phyloP scores from a whole-genome alignment of 2,797 vertebrate species.

The Falco novaeseelandiae region DNA sequence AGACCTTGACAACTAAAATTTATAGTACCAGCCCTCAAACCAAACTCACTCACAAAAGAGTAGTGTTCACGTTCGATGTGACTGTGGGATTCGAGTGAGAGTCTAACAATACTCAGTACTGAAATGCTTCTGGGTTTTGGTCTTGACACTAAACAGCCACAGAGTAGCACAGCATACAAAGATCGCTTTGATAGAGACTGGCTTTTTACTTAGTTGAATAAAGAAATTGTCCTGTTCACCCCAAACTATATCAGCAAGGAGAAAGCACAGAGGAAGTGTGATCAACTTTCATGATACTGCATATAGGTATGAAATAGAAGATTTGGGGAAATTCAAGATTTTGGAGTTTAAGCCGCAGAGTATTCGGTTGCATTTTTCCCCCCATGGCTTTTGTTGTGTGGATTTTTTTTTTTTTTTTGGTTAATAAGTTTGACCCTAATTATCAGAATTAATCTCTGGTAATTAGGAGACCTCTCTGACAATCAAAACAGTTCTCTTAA shows the following conservation, averaged over 20 bases:
- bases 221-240: background rate
- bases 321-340: background rate
- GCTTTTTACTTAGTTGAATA: background rate
- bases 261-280: background rate
- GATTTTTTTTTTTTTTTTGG: background rate
- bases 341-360: background rate
- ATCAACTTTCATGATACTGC: background rate
- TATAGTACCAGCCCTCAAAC: background rate
- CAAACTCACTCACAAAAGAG: background rate
- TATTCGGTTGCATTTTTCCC: background rate
- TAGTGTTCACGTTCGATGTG: rapidly evolving
- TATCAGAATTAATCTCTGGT: background rate
- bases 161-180: background rate
- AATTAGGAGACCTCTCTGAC: background rate
- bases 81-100: background rate
- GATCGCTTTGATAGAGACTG: background rate
- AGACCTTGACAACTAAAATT: background rate
- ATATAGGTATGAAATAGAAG: background rate
- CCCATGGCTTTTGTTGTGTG: background rate
- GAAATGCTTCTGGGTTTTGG: background rate
- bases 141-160: background rate
- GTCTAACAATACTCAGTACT: background rate
- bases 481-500: background rate
- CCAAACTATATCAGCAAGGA: background rate
- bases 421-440: background rate